Base-by-base conservation (phyloP, 2,797 vertebrate genomes). In the Sebastes jordani region DNA sequence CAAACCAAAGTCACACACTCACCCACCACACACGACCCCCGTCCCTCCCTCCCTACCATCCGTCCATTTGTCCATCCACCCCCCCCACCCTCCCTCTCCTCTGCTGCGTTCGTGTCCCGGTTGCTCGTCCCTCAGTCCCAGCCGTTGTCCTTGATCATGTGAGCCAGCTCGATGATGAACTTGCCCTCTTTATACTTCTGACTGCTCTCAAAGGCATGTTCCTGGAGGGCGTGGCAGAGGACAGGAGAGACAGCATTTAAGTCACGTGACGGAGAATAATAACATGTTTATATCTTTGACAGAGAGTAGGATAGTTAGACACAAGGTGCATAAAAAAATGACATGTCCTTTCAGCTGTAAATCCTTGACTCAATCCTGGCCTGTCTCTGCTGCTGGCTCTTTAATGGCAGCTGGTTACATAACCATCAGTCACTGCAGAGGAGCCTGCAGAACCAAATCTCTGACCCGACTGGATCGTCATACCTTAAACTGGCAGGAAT, bases 111-210 rank as follows among this genome's bases (percentile, higher is more conserved):
- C 14, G 65, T 81, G 83, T 84, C 34, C 2, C 25, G 71, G 78
- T 76, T 68, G 81, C 67, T 86, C 38, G 38, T 80, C 73, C 62
- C 82, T 99, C 97, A 99, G 94, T 99, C 98, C 98, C 98, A 99
- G 96, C 98, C 98, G 71, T 99, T 99, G 96, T 99, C 98, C 95
- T 99, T 99, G 96, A 99, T 99, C 98, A 99, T 99, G 96, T 99
- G 98, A 87, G 98, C 98, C 94, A 99, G 96, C 95, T 99, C 98
- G 90, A 99, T 99, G 96, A 99, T 99, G 97, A 98, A 99, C 95
- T 99, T 99, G 92, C 98, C 98, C 96, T 99, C 98, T 96, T 99
- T 99, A 94, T 99, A 99, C 94, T 99, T 99, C 96, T 99, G 98
- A 95, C 98, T 99, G 97, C 97, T 99, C 96, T 99, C 98, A 90